phyloP scores from a whole-genome alignment of 23 tunicate species.

The Clavelina lepadiformis region DNA sequence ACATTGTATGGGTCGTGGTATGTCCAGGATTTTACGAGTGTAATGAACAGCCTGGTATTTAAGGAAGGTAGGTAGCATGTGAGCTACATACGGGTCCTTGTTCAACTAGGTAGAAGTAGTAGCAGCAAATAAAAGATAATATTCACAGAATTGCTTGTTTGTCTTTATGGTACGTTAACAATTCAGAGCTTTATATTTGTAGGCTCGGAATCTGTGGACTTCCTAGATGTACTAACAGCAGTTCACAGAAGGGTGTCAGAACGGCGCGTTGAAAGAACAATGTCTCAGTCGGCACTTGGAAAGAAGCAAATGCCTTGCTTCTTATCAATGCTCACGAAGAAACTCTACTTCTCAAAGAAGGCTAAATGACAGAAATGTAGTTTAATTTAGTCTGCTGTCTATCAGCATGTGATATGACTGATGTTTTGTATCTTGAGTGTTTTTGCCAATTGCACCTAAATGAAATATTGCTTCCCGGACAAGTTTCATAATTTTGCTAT shows the following conservation, averaged over 20 bases:
- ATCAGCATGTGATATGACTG: too few relatives aligned
- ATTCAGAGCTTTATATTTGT: too few relatives aligned
- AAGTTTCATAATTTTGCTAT: too few relatives aligned
- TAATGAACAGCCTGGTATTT: constrained; percentile 38
- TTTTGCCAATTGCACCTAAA: too few relatives aligned
- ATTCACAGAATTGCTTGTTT: too few relatives aligned
- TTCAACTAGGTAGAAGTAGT: too few relatives aligned
- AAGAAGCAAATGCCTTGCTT: constrained; percentile 93
- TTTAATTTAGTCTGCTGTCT: too few relatives aligned
- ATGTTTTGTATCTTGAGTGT: too few relatives aligned
- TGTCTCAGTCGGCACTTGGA: constrained; percentile 24
- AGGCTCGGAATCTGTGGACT: constrained; percentile 30
- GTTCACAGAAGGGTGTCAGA: constrained; percentile 63
- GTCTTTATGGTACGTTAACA: too few relatives aligned
- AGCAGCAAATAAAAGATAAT: too few relatives aligned
- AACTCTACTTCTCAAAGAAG: constrained; percentile 48
- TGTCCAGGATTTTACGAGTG: constrained; percentile 56
- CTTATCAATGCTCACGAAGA: constrained; percentile 78
- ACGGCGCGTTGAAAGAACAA: constrained; percentile 51
- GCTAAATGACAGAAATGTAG: neutral
- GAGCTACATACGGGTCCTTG: neutral
- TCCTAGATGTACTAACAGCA: constrained; percentile 58
- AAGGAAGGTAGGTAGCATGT: constrained; percentile 34
- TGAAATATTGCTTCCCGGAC: too few relatives aligned
- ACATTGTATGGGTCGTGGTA: constrained; percentile 88